Conservation (phyloP, 2,888 invertebrate genomes). For the Acronicta psi region DNA sequence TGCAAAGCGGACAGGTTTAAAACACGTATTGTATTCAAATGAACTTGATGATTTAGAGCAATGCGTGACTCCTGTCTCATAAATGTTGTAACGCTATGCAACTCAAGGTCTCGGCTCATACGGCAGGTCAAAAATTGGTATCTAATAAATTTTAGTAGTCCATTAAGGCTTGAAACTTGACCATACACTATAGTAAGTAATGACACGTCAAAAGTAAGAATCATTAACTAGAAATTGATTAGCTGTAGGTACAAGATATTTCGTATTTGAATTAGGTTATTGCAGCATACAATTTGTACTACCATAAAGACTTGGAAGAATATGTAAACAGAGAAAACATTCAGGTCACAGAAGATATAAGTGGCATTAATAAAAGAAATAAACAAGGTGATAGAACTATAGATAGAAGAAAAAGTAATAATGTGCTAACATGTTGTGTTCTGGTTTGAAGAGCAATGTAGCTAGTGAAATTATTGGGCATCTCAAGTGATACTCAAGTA, state of each 20-base stretch:
- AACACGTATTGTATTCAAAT: constrained; percentile 80
- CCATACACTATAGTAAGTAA: constrained; percentile 20
- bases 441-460: no score
- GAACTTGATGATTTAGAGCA: constrained; percentile 70
- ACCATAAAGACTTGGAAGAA: no score
- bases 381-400: no score
- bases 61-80: constrained; percentile 64
- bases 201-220: constrained; percentile 8
- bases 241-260: background rate
- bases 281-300: no score
- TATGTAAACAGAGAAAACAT: no score
- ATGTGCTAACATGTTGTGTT: no score
- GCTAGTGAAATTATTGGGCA: no score
- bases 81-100: constrained; percentile 59
- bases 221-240: background rate
- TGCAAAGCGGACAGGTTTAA: constrained; percentile 62
- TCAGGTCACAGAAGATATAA: no score
- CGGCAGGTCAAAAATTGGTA: constrained; percentile 29
- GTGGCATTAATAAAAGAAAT: background rate
- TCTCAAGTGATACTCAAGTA: no score
- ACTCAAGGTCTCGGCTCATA: constrained; percentile 42
- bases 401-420: no score
- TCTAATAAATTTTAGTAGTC: constrained; percentile 14
- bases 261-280: no score
- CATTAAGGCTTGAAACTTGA: constrained; percentile 13